These are phyloP conservation scores for Holcopasites calliopsidis DNA, from an alignment of 1,140 invertebrate genomes.

Conservation along the genomic window DNA sequence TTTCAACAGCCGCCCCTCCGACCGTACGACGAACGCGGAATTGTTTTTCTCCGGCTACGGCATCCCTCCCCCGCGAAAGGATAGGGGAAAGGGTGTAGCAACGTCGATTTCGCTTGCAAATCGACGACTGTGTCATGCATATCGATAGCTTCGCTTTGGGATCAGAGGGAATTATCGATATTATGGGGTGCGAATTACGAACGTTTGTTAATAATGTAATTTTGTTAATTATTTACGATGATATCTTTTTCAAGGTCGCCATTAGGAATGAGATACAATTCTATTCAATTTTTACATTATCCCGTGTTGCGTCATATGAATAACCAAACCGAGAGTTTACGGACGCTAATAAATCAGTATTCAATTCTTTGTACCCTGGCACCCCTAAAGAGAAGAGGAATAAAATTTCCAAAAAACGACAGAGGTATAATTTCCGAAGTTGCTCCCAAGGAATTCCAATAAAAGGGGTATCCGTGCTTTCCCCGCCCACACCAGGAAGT, in stretches of 20 bases:
- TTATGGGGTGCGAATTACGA: not conserved
- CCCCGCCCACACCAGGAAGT: not conserved
- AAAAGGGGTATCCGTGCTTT: not conserved
- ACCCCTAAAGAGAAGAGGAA: not conserved
- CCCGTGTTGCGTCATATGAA: too few relatives aligned
- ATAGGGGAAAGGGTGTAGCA: not conserved
- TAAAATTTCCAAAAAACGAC: not conserved
- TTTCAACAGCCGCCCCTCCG: not conserved
- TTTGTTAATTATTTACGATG: too few relatives aligned
- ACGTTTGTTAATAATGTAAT: not conserved
- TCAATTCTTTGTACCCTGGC: too few relatives aligned
- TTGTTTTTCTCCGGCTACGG: slow-evolving; percentile 47
- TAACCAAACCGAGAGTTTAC: too few relatives aligned
- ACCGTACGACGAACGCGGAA: slow-evolving; percentile 20
- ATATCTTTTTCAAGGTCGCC: too few relatives aligned
- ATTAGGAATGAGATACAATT: too few relatives aligned
- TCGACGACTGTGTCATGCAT: slow-evolving; percentile 31
- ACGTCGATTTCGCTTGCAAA: slow-evolving; percentile 26
- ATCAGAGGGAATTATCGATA: not conserved
- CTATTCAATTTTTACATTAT: too few relatives aligned
- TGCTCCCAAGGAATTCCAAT: too few relatives aligned
- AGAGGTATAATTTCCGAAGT: not conserved
- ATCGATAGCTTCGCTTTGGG: not conserved
- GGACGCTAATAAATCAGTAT: too few relatives aligned
- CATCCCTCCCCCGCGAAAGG: slow-evolving; percentile 41